These are phyloP conservation scores for Leguminivora glycinivorella DNA, from an alignment of 1,140 invertebrate genomes.

Conservation along the genomic window DNA sequence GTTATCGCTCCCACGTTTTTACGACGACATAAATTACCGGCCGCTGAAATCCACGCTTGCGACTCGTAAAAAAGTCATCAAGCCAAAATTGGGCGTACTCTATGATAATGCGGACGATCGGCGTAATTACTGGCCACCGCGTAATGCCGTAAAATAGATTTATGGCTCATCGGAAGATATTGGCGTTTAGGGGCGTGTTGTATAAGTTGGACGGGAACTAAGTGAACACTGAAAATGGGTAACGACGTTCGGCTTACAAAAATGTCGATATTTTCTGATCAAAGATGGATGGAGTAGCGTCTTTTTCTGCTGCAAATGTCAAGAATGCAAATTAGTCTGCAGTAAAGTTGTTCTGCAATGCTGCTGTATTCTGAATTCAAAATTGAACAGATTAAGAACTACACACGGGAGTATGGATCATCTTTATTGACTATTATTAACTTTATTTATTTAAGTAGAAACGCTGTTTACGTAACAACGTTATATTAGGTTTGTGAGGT, in stretches of 20 bases:
- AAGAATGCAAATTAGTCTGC: too few relatives aligned
- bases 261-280: too few relatives aligned
- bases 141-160: constrained; percentile 15
- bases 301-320: too few relatives aligned
- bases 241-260: background rate
- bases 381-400: too few relatives aligned
- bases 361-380: too few relatives aligned
- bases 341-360: too few relatives aligned
- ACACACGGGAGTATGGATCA: too few relatives aligned
- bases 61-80: constrained; percentile 33
- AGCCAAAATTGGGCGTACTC: constrained; percentile 30
- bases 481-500: too few relatives aligned
- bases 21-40: constrained; percentile 26
- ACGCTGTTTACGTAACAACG: too few relatives aligned
- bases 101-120: constrained; percentile 31
- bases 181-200: background rate
- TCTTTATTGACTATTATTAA: too few relatives aligned
- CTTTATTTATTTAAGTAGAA: too few relatives aligned
- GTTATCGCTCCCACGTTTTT: constrained; percentile 16
- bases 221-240: background rate
- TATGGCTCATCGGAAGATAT: background rate
- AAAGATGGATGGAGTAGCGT: too few relatives aligned
- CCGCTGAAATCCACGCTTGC: background rate
- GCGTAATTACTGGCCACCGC: constrained; percentile 27
- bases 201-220: background rate